phyloP scores from a whole-genome alignment of 2,113 vertebrate species.

The Okapia johnstoni region DNA sequence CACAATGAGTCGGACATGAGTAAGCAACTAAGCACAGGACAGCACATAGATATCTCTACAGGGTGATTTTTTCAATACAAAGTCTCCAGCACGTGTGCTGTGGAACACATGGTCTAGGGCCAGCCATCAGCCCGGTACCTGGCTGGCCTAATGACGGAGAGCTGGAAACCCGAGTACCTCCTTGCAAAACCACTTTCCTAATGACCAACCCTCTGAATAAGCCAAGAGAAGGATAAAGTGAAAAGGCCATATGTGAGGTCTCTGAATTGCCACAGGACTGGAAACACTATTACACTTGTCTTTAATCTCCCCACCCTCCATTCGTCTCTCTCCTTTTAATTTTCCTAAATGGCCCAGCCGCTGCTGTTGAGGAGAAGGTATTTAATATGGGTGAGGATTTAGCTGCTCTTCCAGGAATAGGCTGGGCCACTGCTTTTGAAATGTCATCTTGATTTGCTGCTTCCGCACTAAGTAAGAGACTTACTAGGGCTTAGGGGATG shows the following conservation, averaged over 20 bases:
- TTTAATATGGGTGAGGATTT: slow-evolving; percentile 86
- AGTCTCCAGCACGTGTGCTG: slow-evolving; percentile 17
- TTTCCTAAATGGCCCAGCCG: slow-evolving; percentile 84
- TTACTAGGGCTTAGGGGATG: slow-evolving; percentile 80
- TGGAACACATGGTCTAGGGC: slow-evolving; percentile 5
- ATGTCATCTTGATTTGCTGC: slow-evolving; percentile 87
- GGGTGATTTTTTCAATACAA: slow-evolving; percentile 52
- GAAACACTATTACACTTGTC: slow-evolving; percentile 78
- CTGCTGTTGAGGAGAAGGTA: slow-evolving; percentile 80
- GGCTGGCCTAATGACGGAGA: slow-evolving; percentile 58
- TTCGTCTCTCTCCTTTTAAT: slow-evolving; percentile 82
- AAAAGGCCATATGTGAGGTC: slow-evolving; percentile 79
- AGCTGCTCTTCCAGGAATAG: slow-evolving; percentile 80
- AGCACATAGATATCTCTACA: slow-evolving; percentile 39
- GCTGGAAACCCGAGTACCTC: slow-evolving; percentile 77
- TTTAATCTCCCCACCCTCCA: slow-evolving; percentile 76
- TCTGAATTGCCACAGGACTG: slow-evolving; percentile 75
- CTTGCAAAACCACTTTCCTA: slow-evolving; percentile 80
- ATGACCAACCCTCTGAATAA: slow-evolving; percentile 81
- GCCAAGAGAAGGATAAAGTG: slow-evolving; percentile 80
- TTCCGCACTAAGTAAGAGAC: slow-evolving; percentile 79
- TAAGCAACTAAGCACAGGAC: neutral
- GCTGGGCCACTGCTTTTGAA: slow-evolving; percentile 73
- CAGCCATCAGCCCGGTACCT: slow-evolving; percentile 35
- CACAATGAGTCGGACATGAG: neutral